A percentile compares a stretch with the other conserved stretches of the same genome.
Evolutionary conservation across 2,113 vertebrate genomes (phyloP).

Genomic region (Centrocercus urophasianus): DNA sequence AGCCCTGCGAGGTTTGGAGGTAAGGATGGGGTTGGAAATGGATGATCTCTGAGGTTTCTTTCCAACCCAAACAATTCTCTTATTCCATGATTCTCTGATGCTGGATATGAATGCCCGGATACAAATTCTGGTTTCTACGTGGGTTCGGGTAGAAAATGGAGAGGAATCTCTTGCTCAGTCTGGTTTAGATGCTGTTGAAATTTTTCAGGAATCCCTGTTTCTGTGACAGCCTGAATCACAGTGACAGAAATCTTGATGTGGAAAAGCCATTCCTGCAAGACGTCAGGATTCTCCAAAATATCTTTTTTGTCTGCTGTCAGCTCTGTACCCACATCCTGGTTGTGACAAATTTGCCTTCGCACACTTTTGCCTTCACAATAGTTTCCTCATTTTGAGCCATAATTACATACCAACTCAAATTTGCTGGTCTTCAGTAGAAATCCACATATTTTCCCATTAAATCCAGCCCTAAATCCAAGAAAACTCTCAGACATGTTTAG

Average conservation of each 20-base stretch:
- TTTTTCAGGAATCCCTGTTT: not conserved
- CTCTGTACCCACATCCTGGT: not conserved
- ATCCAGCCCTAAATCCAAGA: not conserved
- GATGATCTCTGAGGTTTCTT: too few relatives aligned
- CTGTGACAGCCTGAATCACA: not conserved
- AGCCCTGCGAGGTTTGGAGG: not conserved
- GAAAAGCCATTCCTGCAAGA: too few relatives aligned
- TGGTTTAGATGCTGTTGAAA: not conserved
- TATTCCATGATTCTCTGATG: not conserved
- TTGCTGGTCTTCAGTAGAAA: not conserved
- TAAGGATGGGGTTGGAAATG: too few relatives aligned
- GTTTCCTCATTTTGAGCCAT: not conserved
- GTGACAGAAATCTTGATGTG: not conserved
- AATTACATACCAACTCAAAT: not conserved
- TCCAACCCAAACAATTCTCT: too few relatives aligned
- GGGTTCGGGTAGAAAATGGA: not conserved
- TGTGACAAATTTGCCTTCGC: not conserved
- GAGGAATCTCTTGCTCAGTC: not conserved
- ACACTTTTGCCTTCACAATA: not conserved
- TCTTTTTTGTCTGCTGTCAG: not conserved
- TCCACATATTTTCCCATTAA: not conserved
- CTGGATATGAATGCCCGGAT: not conserved
- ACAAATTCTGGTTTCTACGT: not conserved
- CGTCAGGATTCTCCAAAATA: not conserved
- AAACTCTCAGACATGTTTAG: not conserved